Evolutionary conservation across 2,888 invertebrate species (phyloP), one percentile per base, ranked within the genome.

Genomic region (Meandrusa payeni): DNA sequence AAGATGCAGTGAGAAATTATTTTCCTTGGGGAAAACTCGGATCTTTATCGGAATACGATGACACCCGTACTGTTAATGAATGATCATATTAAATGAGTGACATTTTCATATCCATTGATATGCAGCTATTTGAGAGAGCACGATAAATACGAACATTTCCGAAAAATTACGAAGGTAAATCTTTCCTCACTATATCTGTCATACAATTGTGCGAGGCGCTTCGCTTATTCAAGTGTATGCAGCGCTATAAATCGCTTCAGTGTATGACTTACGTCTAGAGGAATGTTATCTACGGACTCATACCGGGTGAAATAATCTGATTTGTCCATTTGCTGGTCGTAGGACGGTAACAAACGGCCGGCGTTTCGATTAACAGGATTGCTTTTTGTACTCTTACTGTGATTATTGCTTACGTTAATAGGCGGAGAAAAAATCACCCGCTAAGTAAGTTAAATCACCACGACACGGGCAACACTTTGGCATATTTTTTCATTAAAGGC

Each of bases 261-360:
- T 60, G 51, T 41, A 1, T 52, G n/a, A 10, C 48, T 69, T 64
- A 53, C 4, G 24, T 53, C 22, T 28, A 49, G 48, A 56, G 54
- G 57, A 61, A 63, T 67, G 76, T 76, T 85, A 83, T 83, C 85
- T 80, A 76, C 64, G 65, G 72, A 70, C 77, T 83, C 81, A 80
- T 83, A 83, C 81, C 76, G 83, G 81, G 79, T 76, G 76, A 83
- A 87, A 82, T 85, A 87, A 87, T 87, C 86, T 77, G 86, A 86
- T 87, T 86, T 83, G 85, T 85, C 86, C 86, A 85, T 86, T 87
- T 82, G 76, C 82, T 75, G 76, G 69, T 69, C 70, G 73, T 64
- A 57, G 65, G 60, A 57, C 65, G 65, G 69, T 72, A 73, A 78
- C 76, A 77, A 82, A 81, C 76, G 74, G 75, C 57, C 64, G 61